Conservation (phyloP, 2,888 invertebrate genomes). For the Troglohyphantes excavatus region DNA sequence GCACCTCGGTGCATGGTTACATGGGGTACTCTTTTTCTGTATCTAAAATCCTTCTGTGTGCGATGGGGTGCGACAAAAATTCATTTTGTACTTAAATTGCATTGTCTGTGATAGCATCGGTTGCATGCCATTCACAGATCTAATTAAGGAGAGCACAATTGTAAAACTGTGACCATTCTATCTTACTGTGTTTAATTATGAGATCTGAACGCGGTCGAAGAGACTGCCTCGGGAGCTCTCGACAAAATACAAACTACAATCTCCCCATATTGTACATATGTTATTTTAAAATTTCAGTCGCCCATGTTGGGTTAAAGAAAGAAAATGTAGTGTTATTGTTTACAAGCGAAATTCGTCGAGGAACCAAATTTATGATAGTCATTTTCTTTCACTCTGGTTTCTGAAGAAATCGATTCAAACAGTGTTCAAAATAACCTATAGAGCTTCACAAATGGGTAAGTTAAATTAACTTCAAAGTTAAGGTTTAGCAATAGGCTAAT, state of each 20-base stretch:
- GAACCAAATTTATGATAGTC: slow-evolving; percentile 46
- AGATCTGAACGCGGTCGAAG: slow-evolving; percentile 71
- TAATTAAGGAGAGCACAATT: slow-evolving; percentile 72
- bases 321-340: slow-evolving; percentile 63
- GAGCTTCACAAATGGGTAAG: slow-evolving; percentile 69
- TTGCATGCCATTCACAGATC: slow-evolving; percentile 75
- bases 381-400: slow-evolving; percentile 58
- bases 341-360: slow-evolving; percentile 37
- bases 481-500: slow-evolving; percentile 34
- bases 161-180: slow-evolving; percentile 70
- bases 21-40: slow-evolving; percentile 66
- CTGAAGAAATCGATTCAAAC: slow-evolving; percentile 55
- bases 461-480: slow-evolving; percentile 67
- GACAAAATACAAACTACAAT: slow-evolving; percentile 38
- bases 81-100: slow-evolving; percentile 78
- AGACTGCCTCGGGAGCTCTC: slow-evolving; percentile 67
- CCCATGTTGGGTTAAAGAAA: slow-evolving; percentile 43
- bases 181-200: slow-evolving; percentile 68
- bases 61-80: slow-evolving; percentile 75
- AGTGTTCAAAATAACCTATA: slow-evolving; percentile 57
- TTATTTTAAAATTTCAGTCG: slow-evolving; percentile 59
- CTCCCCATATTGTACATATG: slow-evolving; percentile 74
- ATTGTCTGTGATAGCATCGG: slow-evolving; percentile 78
- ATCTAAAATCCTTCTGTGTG: slow-evolving; percentile 64
- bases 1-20: slow-evolving; percentile 70